A percentile compares a stretch with the other conserved stretches of the same genome.
Conservation (phyloP, 2,797 vertebrate genomes). For the Pseudochromis fuscus region DNA sequence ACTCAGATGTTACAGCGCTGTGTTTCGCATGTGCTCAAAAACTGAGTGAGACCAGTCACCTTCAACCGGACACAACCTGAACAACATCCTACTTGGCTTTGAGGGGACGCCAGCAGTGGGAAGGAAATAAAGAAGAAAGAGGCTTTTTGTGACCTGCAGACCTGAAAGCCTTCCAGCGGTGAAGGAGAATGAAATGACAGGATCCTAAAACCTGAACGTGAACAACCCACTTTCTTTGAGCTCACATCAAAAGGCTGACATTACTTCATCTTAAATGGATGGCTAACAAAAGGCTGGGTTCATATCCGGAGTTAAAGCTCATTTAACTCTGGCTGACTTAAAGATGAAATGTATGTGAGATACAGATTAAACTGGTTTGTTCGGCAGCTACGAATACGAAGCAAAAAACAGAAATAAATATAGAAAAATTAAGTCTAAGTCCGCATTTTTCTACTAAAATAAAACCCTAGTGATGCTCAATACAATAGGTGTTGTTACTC, state of each 20-base stretch:
- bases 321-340: background rate
- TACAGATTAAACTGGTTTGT: slow-evolving; percentile 13
- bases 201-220: slow-evolving; percentile 36
- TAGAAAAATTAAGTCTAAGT: no score
- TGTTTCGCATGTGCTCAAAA: slow-evolving; percentile 32
- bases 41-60: slow-evolving; percentile 9
- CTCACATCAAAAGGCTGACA: slow-evolving; percentile 43
- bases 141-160: slow-evolving; percentile 59
- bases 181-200: slow-evolving; percentile 68
- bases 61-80: slow-evolving; percentile 47
- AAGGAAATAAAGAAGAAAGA: slow-evolving; percentile 71
- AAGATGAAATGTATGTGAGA: slow-evolving; percentile 19
- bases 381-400: background rate
- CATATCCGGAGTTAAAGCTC: slow-evolving; percentile 20
- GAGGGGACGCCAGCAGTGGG: slow-evolving; percentile 64
- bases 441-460: no score
- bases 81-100: slow-evolving; percentile 60
- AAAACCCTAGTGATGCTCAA: no score
- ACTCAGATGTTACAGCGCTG: slow-evolving; percentile 10
- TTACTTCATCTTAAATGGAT: slow-evolving; percentile 22
- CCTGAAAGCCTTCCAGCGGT: slow-evolving; percentile 55
- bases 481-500: no score
- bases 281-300: slow-evolving; percentile 33
- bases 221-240: slow-evolving; percentile 52
- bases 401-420: background rate